Base-by-base conservation (phyloP, 2,113 vertebrate species). In the Bungarus multicinctus region DNA sequence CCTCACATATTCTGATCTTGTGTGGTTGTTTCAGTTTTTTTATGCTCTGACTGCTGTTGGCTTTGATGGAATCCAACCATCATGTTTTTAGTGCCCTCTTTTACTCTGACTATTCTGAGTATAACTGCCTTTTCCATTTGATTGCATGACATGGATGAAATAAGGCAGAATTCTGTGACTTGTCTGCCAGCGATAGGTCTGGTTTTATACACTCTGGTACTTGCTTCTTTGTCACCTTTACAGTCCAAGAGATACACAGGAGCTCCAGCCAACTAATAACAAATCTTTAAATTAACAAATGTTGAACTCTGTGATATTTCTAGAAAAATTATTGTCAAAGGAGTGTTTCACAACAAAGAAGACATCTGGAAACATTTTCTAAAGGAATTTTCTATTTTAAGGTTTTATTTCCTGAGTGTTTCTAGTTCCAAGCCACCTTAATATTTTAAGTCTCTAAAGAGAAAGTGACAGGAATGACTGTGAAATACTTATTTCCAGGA, bases 401-500 rank as follows among this genome's bases (percentile, higher is more conserved):
- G 34, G 74, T 85, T 11, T 45, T 54, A 20, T 87, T 34, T 55
- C 11, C 30, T n/a, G 45, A 9, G 0, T 30, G 4, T 91, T 45
- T 85, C 22, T 87, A 22, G 25, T 64, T 64, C 20, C 81, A 18
- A 34, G 34, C 54, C 0, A 0, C 30, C 52, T 92, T 93, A 92
- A 81, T 81, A 90, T 53, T 53, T 60, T 43, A 91, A 88, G 30
- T 69, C 18, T 3, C 0, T 3, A 18, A 58, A 90, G 30, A 55
- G 34, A 43, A 85, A 43, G 60, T 85, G 85, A 20, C 22, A 25
- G 85, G 43, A 91, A 22, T 34, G 55, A 57, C 81, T 85, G 53
- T 47, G n/a, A 90, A 87, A 92, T 94, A 53, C 4, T 50, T 54
- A 52, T 39, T 92, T 88, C 74, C 89, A 88, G 47, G 91, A 39